These are phyloP conservation scores for Bellardia bayeri DNA, from an alignment of 2,888 invertebrate genomes.

Conservation along the genomic window DNA sequence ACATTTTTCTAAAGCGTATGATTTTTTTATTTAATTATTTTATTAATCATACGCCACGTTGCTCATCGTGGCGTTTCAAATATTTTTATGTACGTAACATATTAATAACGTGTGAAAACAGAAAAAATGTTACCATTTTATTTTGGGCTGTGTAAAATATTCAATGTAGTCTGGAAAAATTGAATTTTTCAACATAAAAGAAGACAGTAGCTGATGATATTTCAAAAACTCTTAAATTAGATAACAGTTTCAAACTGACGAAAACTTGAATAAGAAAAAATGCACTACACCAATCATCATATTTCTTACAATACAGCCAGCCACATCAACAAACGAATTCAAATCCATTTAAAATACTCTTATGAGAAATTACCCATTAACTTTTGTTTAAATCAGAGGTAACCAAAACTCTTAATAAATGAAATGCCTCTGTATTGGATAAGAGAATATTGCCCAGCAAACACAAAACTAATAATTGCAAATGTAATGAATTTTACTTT, in stretches of 20 bases:
- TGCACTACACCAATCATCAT: too few species aligned
- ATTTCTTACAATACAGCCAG: too few species aligned
- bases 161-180: not conserved
- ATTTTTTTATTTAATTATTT: not conserved
- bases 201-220: too few species aligned
- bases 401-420: too few species aligned
- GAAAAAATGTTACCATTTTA: not conserved
- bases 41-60: conserved; percentile 21
- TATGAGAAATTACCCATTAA: conserved; percentile 7
- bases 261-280: too few species aligned
- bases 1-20: not conserved
- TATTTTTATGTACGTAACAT: not conserved
- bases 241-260: too few species aligned
- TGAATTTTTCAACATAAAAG: too few species aligned
- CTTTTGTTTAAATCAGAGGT: conserved; percentile 18
- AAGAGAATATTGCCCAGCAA: too few species aligned
- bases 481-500: too few species aligned
- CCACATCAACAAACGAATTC: not conserved
- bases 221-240: too few species aligned
- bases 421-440: too few species aligned
- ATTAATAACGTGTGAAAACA: conserved; percentile 16
- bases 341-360: not conserved
- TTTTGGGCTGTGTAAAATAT: not conserved
- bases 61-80: not conserved
- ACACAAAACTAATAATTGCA: too few species aligned